A percentile compares a stretch with the other conserved stretches of the same genome.
phyloP scores from a whole-genome alignment of 2,113 vertebrate species.

The Oncorhynchus gorbuscha region DNA sequence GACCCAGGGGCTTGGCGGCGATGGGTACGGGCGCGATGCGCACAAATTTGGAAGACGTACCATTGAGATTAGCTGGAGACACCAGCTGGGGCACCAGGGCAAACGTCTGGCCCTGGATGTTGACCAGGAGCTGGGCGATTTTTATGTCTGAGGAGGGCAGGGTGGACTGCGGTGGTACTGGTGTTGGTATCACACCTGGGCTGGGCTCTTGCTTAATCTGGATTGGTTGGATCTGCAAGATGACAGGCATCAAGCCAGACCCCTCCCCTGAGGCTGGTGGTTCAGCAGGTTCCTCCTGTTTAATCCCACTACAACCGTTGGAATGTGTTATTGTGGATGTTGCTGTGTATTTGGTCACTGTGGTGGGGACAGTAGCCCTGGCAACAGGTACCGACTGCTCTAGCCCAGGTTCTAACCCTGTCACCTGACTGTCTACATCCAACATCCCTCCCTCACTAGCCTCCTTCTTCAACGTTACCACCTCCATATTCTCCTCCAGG shows the following conservation, averaged over 20 bases:
- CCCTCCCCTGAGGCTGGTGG: conserved; percentile 64
- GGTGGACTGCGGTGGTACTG: conserved; percentile 58
- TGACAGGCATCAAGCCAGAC: conserved; percentile 78
- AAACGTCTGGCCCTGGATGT: conserved; percentile 98
- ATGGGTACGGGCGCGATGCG: conserved; percentile 96
- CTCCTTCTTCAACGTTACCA: conserved; percentile 75
- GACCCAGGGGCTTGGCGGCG: conserved; percentile 87
- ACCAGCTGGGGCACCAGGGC: conserved; percentile 93
- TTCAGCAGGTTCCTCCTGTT: conserved; percentile 70
- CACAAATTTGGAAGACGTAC: conserved; percentile 86
- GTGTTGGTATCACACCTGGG: conserved; percentile 20
- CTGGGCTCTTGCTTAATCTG: conserved; percentile 86
- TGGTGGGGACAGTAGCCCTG: conserved; percentile 25
- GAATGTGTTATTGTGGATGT: conserved; percentile 53
- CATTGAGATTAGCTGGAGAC: conserved; percentile 76
- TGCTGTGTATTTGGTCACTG: conserved; percentile 56
- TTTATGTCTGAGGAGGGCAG: conserved; percentile 82
- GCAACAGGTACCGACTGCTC: conserved; percentile 56
- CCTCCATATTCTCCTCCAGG: conserved; percentile 94
- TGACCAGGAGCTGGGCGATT: conserved; percentile 95
- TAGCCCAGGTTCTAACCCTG: conserved; percentile 63
- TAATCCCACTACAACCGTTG: conserved; percentile 27
- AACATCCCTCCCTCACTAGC: conserved; percentile 55
- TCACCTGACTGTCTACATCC: conserved; percentile 48
- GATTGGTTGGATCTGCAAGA: conserved; percentile 90